phyloP scores from a whole-genome alignment of 2,113 vertebrate genomes.

The Electrona antarctica region DNA sequence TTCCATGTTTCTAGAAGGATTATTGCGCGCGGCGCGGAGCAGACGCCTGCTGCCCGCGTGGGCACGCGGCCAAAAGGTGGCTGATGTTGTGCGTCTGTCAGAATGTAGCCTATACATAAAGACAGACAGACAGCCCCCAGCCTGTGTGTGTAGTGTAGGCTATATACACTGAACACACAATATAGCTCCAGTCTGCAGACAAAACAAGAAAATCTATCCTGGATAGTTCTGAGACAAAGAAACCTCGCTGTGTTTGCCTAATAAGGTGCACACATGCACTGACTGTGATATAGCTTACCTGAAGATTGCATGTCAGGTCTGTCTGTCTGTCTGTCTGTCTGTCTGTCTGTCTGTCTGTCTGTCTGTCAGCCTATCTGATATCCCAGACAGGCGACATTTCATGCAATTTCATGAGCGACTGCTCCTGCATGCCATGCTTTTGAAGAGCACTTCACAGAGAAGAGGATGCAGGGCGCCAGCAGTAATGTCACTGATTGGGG shows the following conservation, averaged over 20 bases:
- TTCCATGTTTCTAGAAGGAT: conserved; percentile 42
- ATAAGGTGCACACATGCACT: neutral
- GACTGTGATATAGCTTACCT: conserved; percentile 37
- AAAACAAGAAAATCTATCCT: conserved; percentile 25
- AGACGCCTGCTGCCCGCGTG: conserved; percentile 71
- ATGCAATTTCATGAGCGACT: conserved; percentile 55
- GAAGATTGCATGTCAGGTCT: conserved; percentile 28
- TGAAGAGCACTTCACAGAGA: conserved; percentile 58
- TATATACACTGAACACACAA: conserved; percentile 11
- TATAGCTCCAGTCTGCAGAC: conserved; percentile 7
- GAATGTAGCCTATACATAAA: conserved; percentile 31
- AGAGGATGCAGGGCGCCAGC: conserved; percentile 24
- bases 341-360: conserved; percentile 23
- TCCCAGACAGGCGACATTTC: conserved; percentile 71
- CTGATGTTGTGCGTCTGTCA: conserved; percentile 71
- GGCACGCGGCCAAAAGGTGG: conserved; percentile 71
- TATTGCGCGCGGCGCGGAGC: conserved; percentile 59
- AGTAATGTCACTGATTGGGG: conserved; percentile 45
- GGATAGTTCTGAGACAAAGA: conserved; percentile 69
- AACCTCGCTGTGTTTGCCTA: conserved; percentile 48
- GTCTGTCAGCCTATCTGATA: conserved; percentile 42
- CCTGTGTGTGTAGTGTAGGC: too few relatives aligned
- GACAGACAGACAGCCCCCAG: conserved; percentile 7
- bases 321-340: conserved; percentile 14
- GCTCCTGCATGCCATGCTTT: conserved; percentile 45